Conservation (phyloP, 2,113 vertebrate genomes). For the Fukomys damarensis region DNA sequence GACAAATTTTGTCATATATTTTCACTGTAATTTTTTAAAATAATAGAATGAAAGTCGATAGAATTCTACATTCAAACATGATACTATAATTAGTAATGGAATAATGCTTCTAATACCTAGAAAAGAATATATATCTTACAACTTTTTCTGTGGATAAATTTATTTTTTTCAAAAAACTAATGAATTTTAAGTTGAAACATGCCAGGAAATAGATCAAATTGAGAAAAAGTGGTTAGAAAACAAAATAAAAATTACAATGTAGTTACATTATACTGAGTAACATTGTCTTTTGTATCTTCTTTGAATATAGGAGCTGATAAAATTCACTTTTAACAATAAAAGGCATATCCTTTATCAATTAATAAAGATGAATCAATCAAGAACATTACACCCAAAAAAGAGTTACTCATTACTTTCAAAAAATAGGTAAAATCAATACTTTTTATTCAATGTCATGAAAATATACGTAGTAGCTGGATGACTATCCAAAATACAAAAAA, state of each 20-base stretch:
- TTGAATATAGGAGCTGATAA: background rate
- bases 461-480: background rate
- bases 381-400: background rate
- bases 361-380: background rate
- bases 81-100: background rate
- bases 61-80: background rate
- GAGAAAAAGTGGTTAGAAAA: background rate
- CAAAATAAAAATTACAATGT: background rate
- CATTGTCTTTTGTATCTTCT: background rate
- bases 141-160: background rate
- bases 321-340: constrained; percentile 5
- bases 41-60: background rate
- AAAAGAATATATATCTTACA: background rate
- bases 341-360: background rate
- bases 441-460: background rate
- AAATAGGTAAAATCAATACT: background rate
- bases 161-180: background rate
- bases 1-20: background rate
- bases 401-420: background rate
- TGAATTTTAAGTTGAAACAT: background rate
- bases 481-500: background rate
- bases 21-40: background rate
- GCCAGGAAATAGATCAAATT: background rate
- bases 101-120: background rate
- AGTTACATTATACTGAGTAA: background rate